These are phyloP conservation scores for Todus mexicanus DNA, from an alignment of 2,797 vertebrate genomes.

Conservation along the genomic window DNA sequence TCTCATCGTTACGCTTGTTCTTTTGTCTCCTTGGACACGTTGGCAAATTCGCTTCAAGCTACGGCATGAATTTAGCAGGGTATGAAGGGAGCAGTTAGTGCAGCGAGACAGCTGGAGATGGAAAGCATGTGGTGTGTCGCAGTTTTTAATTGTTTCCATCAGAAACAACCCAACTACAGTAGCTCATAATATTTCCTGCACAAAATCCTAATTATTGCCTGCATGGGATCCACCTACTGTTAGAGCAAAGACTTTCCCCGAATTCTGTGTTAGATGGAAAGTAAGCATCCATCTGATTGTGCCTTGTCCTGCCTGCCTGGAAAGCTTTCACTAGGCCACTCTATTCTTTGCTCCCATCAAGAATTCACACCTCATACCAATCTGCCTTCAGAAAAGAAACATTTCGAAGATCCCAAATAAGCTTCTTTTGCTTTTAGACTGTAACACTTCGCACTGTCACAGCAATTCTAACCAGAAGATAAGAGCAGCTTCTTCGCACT, in stretches of 20 bases:
- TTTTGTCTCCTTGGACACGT: slow-evolving; percentile 23
- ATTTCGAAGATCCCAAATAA: not conserved
- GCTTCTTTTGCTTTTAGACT: not conserved
- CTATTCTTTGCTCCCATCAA: not conserved
- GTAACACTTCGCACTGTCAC: not conserved
- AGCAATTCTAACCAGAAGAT: not conserved
- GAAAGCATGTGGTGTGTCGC: not conserved
- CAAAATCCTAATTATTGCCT: not conserved
- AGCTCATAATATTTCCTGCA: not conserved
- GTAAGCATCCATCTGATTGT: not conserved
- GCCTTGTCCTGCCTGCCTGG: not conserved
- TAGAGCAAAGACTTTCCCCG: not conserved
- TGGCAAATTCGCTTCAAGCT: not conserved
- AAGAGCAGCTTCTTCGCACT: not conserved
- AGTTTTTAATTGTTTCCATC: slow-evolving; percentile 24
- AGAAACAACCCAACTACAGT: not conserved
- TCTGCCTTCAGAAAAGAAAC: not conserved
- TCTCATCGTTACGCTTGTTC: not conserved
- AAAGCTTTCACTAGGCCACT: not conserved
- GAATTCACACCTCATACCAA: not conserved
- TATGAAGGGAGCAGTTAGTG: not conserved
- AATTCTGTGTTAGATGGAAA: not conserved
- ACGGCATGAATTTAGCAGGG: not conserved
- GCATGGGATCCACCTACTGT: not conserved
- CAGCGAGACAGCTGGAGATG: not conserved